Conservation (phyloP, 1,140 invertebrate genomes). For the Saccostrea echinata region DNA sequence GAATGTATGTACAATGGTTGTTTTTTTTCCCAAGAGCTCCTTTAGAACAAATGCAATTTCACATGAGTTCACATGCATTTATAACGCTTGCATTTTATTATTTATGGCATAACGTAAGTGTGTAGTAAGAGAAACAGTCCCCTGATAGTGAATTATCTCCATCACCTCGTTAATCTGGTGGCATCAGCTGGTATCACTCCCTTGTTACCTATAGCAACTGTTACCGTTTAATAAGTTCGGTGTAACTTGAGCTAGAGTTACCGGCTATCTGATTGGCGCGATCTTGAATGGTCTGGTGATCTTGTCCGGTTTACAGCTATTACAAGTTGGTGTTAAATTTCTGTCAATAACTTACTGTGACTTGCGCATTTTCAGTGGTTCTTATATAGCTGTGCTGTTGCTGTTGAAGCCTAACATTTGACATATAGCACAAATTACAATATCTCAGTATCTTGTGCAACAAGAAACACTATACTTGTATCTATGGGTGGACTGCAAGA, state of each 20-base stretch:
- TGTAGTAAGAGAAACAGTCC: background rate
- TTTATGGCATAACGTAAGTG: background rate
- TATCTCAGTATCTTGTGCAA: too few relatives aligned
- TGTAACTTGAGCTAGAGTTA: background rate
- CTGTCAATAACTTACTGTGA: too few relatives aligned
- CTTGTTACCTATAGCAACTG: constrained; percentile 20
- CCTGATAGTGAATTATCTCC: background rate
- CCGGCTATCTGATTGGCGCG: constrained; percentile 1
- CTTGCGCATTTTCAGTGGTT: too few relatives aligned
- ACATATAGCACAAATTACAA: too few relatives aligned
- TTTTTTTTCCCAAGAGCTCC: constrained; percentile 4
- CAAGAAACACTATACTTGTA: too few relatives aligned
- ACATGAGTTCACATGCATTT: constrained; percentile 20
- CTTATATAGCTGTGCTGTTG: too few relatives aligned
- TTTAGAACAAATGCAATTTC: constrained; percentile 31
- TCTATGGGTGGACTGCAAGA: too few relatives aligned
- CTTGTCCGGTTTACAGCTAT: background rate
- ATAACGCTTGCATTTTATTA: constrained; percentile 19
- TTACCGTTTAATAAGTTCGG: background rate
- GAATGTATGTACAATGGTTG: constrained; percentile 25
- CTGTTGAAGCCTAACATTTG: too few relatives aligned
- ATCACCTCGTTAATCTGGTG: constrained; percentile 14
- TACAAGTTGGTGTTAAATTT: background rate
- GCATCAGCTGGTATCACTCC: constrained; percentile 4
- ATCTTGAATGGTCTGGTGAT: background rate